These are phyloP conservation scores for Rotaria macrura DNA, from an alignment of 2,888 invertebrate species.

Conservation along the genomic window DNA sequence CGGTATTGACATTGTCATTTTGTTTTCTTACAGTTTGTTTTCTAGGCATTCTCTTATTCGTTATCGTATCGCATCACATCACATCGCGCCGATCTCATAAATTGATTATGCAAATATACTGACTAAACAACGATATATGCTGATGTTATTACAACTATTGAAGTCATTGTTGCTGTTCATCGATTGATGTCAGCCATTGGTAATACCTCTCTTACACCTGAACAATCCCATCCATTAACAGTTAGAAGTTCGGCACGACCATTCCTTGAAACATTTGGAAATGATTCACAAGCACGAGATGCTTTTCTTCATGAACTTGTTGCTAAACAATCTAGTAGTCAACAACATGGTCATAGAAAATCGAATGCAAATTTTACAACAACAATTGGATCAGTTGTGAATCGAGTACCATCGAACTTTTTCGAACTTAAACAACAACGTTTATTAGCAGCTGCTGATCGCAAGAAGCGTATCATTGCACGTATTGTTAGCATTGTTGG, in stretches of 20 bases:
- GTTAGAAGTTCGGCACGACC: background rate
- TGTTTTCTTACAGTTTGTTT: background rate
- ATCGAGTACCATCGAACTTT: background rate
- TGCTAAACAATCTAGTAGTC: background rate
- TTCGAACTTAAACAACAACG: background rate
- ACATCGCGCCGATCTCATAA: background rate
- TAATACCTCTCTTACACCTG: background rate
- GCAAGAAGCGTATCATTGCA: background rate
- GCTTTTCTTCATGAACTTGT: background rate
- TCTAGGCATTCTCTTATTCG: background rate
- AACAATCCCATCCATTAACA: background rate
- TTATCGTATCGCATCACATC: background rate
- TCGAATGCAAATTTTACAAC: background rate
- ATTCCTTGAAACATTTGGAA: background rate
- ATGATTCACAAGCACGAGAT: background rate
- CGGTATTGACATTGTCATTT: background rate
- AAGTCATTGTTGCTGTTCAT: background rate
- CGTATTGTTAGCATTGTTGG: conserved; percentile 3
- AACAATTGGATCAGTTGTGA: background rate
- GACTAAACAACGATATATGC: background rate
- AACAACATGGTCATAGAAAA: background rate
- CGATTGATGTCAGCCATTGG: background rate
- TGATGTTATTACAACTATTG: background rate
- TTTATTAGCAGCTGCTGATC: background rate
- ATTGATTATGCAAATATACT: background rate